Conservation (phyloP, 1,140 invertebrate species). For the Drosophila pandora region DNA sequence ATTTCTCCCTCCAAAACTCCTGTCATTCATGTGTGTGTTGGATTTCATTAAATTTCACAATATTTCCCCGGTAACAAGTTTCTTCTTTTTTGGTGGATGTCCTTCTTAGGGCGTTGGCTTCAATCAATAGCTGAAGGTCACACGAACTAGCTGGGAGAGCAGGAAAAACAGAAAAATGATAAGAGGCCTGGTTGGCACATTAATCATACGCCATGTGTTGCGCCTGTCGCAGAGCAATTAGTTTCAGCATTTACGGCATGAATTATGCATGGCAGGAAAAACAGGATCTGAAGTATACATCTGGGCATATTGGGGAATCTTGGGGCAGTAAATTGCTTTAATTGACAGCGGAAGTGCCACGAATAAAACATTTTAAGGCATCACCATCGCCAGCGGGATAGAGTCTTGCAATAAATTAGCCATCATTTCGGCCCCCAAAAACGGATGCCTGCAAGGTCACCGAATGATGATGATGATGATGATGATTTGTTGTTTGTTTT, state of each 20-base stretch:
- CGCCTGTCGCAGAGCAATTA: conserved; percentile 48
- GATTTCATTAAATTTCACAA: conserved; percentile 31
- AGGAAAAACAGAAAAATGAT: conserved; percentile 49
- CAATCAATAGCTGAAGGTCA: conserved; percentile 77
- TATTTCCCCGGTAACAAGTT: conserved; percentile 32
- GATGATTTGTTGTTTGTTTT: conserved; percentile 62
- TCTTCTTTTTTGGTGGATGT: conserved; percentile 1
- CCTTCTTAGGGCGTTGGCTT: conserved; percentile 54
- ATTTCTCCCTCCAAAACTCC: conserved; percentile 20
- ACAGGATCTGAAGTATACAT: conserved; percentile 36
- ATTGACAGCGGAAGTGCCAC: conserved; percentile 72
- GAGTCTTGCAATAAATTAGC: conserved; percentile 72
- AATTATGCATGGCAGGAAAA: conserved; percentile 35
- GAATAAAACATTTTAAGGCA: conserved; percentile 57
- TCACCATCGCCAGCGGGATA: conserved; percentile 18
- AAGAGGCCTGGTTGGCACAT: conserved; percentile 50
- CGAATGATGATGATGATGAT: conserved; percentile 41
- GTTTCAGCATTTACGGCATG: conserved; percentile 37
- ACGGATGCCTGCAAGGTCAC: conserved; percentile 70
- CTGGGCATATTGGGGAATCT: conserved; percentile 18
- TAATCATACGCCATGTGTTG: conserved; percentile 79
- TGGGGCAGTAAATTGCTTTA: conserved; percentile 68
- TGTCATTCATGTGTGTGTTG: conserved; percentile 10
- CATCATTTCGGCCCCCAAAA: conserved; percentile 66
- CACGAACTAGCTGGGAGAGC: conserved; percentile 5